These are phyloP conservation scores for Enhydra lutris DNA, from an alignment of 2,113 vertebrate genomes.

Conservation along the genomic window DNA sequence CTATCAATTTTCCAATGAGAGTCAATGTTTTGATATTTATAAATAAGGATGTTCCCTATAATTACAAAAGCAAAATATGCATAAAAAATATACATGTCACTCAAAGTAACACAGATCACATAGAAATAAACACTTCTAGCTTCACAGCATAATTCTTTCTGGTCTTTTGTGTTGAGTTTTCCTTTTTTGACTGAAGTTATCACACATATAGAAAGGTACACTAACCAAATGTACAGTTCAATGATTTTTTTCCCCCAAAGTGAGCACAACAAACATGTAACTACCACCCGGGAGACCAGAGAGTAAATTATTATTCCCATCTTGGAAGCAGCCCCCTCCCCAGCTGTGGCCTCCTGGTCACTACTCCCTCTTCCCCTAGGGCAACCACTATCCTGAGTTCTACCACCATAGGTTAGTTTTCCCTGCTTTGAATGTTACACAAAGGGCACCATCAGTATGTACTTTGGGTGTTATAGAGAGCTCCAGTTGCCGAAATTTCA, in stretches of 20 bases:
- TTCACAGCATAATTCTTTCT: background rate
- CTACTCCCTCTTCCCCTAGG: background rate
- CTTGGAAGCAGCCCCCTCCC: background rate
- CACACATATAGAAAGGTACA: background rate
- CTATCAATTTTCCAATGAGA: background rate
- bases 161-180: background rate
- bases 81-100: background rate
- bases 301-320: background rate
- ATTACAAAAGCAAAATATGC: conserved; percentile 21
- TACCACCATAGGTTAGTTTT: background rate
- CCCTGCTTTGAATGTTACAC: background rate
- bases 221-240: background rate
- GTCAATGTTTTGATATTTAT: background rate
- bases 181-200: background rate
- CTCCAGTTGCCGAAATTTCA: background rate
- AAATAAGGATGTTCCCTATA: background rate
- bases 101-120: background rate
- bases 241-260: background rate
- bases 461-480: background rate
- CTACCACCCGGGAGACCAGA: background rate
- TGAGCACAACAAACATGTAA: background rate
- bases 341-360: background rate
- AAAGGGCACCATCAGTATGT: background rate
- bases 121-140: background rate
- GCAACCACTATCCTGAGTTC: background rate